These are phyloP conservation scores for Schizopygopsis malacanthus DNA, from an alignment of 2,797 vertebrate species.

Conservation along the genomic window DNA sequence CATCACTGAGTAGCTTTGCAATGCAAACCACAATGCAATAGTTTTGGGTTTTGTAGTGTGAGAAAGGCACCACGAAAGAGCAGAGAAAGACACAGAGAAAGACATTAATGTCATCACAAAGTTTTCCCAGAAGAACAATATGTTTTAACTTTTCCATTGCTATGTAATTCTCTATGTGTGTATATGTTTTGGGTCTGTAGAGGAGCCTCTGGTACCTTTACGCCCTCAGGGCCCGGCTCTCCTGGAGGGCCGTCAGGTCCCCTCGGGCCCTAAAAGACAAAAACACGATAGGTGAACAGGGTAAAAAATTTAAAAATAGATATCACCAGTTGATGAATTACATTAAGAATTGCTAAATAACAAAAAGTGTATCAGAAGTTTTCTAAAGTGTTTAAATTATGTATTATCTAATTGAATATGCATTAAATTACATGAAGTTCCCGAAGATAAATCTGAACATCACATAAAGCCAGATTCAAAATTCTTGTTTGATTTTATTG, in stretches of 20 bases:
- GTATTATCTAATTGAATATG: background rate
- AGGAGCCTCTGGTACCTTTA: constrained; percentile 78
- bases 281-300: constrained; percentile 26
- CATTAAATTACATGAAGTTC: background rate
- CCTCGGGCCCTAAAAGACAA: constrained; percentile 84
- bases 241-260: constrained; percentile 89
- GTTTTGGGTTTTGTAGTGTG: background rate
- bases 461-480: background rate
- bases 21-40: background rate
- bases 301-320: background rate
- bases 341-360: background rate
- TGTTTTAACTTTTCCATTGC: background rate
- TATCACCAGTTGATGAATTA: background rate
- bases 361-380: background rate
- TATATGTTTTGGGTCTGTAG: background rate
- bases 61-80: background rate
- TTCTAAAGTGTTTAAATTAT: background rate
- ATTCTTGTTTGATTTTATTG: background rate
- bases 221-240: constrained; percentile 86
- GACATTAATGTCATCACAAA: background rate
- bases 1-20: background rate
- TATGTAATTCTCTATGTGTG: background rate
- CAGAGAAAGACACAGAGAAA: background rate
- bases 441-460: background rate
- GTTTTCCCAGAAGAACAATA: too few species aligned